These are phyloP conservation scores for Melanotaenia boesemani DNA, from an alignment of 2,797 vertebrate genomes.

Conservation along the genomic window DNA sequence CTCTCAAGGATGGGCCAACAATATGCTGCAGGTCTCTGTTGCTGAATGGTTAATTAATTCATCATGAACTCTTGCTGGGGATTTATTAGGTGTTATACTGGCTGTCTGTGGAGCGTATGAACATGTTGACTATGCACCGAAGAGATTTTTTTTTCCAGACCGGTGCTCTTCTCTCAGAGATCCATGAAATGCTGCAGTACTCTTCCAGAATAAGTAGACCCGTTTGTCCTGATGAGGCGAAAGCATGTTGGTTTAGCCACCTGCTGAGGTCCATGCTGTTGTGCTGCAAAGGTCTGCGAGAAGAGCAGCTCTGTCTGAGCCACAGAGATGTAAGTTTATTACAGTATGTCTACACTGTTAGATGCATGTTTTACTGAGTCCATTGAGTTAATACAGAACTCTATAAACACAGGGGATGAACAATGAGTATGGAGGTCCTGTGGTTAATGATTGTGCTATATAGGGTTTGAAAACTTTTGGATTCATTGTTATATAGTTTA, in stretches of 20 bases:
- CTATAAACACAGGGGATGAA: background rate
- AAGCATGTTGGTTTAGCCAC: slow-evolving; percentile 53
- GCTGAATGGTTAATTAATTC: slow-evolving; percentile 27
- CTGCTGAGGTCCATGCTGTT: slow-evolving; percentile 43
- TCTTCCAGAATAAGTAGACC: slow-evolving; percentile 49
- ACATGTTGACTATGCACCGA: slow-evolving; percentile 10
- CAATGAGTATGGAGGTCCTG: background rate
- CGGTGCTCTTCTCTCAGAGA: slow-evolving; percentile 57
- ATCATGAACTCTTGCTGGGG: slow-evolving; percentile 3
- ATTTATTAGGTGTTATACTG: slow-evolving; percentile 7
- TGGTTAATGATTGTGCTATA: background rate
- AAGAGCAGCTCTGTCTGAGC: slow-evolving; percentile 37
- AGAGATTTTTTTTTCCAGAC: slow-evolving; percentile 33
- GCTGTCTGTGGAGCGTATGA: slow-evolving; percentile 2
- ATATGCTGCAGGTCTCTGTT: slow-evolving; percentile 21
- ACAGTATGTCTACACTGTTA: background rate
- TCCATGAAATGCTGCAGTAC: slow-evolving; percentile 39
- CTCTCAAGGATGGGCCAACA: slow-evolving; percentile 13
- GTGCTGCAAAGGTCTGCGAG: slow-evolving; percentile 34
- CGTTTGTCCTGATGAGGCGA: slow-evolving; percentile 58
- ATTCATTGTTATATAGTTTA: background rate
- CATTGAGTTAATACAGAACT: background rate
- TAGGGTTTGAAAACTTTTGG: background rate
- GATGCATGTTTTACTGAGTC: background rate
- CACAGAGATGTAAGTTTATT: slow-evolving; percentile 17